Conservation (phyloP, 30 jellyfish, hydroid and myxozoan genomes). For the Mastigias papua region DNA sequence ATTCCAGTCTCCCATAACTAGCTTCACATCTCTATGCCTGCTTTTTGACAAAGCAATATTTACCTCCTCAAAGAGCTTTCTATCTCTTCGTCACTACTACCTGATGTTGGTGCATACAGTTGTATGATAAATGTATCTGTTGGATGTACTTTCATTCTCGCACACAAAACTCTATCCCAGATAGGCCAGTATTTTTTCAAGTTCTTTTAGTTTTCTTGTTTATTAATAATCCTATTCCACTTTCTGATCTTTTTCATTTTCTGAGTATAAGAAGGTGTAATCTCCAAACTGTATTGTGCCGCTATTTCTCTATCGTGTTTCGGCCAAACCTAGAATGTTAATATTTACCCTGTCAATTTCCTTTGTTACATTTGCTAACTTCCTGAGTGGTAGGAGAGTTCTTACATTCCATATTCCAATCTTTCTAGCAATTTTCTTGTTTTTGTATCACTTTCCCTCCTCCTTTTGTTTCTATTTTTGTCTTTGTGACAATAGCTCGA, state of each 20-base stretch:
- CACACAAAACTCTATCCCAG: not conserved
- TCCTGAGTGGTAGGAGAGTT: not conserved
- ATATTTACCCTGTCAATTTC: not conserved
- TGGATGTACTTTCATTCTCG: not conserved
- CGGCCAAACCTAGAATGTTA: slow-evolving; percentile 3
- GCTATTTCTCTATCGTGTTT: not conserved
- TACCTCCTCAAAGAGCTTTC: not conserved
- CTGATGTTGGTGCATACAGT: not conserved
- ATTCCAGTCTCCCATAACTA: not conserved
- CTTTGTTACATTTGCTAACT: not conserved
- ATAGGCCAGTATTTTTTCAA: not conserved
- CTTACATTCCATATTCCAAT: slow-evolving; percentile 15
- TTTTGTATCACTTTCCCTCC: not conserved
- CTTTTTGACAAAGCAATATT: not conserved
- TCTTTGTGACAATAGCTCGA: not conserved
- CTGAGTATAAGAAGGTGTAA: not conserved
- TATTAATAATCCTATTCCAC: not conserved
- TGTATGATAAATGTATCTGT: not conserved
- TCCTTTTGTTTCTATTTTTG: not conserved
- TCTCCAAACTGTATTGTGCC: not conserved
- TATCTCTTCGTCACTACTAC: not conserved
- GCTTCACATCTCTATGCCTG: not conserved
- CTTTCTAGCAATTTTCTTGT: not conserved
- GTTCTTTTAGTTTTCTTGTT: not conserved
- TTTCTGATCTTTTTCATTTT: not conserved